These are phyloP conservation scores for Spea hammondii DNA, from an alignment of 2,797 vertebrate species.

Conservation along the genomic window DNA sequence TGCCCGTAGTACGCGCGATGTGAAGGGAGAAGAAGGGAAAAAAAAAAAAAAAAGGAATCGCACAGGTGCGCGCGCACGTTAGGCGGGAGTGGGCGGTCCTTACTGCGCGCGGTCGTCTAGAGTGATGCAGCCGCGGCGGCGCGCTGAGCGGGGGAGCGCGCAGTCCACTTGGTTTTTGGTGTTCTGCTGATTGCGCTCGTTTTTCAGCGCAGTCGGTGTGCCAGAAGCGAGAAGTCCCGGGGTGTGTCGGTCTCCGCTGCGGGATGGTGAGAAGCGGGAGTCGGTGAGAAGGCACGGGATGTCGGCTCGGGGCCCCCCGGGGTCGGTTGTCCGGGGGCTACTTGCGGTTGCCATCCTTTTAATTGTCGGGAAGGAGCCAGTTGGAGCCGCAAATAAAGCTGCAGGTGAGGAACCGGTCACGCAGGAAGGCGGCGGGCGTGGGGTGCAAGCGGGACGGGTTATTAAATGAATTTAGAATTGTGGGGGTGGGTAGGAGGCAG, in stretches of 20 bases:
- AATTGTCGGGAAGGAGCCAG: constrained; percentile 27
- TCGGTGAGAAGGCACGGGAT: constrained; percentile 47
- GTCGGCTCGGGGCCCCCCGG: constrained; percentile 43
- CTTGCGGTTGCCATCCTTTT: constrained; percentile 46
- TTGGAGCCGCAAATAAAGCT: constrained; percentile 24
- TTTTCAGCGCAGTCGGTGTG: not conserved
- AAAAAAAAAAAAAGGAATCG: not conserved
- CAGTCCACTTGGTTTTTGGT: constrained; percentile 5
- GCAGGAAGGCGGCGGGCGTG: not conserved
- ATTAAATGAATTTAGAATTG: not conserved
- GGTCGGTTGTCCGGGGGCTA: constrained; percentile 38
- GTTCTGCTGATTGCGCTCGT: constrained; percentile 9
- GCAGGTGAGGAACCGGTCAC: constrained; percentile 34
- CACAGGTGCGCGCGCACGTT: constrained; percentile 7
- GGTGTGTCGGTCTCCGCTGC: not conserved
- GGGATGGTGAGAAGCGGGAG: constrained; percentile 32
- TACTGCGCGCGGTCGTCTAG: constrained; percentile 2
- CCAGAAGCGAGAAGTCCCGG: not conserved
- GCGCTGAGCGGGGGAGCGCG: constrained; percentile 20
- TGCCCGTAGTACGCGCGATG: constrained; percentile 11
- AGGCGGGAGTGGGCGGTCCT: constrained; percentile 5
- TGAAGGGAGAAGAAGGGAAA: not conserved
- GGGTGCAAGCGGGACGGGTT: not conserved
- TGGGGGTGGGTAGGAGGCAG: not conserved
- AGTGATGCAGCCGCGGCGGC: constrained; percentile 23